Conservation (phyloP, 2,797 vertebrate species). For the Bucorvus abyssinicus region DNA sequence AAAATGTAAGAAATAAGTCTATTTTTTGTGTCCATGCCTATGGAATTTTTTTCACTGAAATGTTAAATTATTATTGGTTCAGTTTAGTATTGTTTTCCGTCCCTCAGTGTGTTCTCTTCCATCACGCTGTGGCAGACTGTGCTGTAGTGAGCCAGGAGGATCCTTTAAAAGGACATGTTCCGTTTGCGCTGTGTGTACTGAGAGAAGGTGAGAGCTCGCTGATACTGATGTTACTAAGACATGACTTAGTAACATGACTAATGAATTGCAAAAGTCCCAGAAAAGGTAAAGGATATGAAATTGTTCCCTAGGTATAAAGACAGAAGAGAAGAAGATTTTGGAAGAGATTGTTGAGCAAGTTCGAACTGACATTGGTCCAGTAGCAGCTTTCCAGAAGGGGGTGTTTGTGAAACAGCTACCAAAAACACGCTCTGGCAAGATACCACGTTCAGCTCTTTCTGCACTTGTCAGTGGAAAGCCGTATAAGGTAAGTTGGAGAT, state of each 20-base stretch:
- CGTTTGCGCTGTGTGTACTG: slow-evolving; percentile 90
- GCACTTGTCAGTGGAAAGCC: slow-evolving; percentile 88
- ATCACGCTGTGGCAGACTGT: slow-evolving; percentile 87
- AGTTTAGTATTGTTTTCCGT: background rate
- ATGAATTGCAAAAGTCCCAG: background rate
- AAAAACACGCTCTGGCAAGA: slow-evolving; percentile 96
- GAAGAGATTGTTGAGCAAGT: slow-evolving; percentile 85
- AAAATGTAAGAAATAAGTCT: background rate
- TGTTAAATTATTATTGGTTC: background rate
- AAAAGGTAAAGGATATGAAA: background rate
- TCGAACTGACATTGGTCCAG: slow-evolving; percentile 87
- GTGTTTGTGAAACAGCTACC: slow-evolving; percentile 87
- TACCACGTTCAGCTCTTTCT: slow-evolving; percentile 87
- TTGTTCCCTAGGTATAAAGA: slow-evolving; percentile 76
- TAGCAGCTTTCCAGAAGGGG: slow-evolving; percentile 89
- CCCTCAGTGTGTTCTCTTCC: slow-evolving; percentile 84
- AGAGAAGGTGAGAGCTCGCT: slow-evolving; percentile 80
- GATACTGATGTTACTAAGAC: background rate
- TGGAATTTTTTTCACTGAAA: background rate
- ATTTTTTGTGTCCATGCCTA: background rate
- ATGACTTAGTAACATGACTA: too few species aligned
- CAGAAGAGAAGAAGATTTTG: slow-evolving; percentile 70
- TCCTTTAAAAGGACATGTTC: slow-evolving; percentile 89
- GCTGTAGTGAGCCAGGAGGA: slow-evolving; percentile 93
- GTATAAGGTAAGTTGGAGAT: slow-evolving; percentile 80